Conservation (phyloP, 2,797 vertebrate species). For the Argentina silus region DNA sequence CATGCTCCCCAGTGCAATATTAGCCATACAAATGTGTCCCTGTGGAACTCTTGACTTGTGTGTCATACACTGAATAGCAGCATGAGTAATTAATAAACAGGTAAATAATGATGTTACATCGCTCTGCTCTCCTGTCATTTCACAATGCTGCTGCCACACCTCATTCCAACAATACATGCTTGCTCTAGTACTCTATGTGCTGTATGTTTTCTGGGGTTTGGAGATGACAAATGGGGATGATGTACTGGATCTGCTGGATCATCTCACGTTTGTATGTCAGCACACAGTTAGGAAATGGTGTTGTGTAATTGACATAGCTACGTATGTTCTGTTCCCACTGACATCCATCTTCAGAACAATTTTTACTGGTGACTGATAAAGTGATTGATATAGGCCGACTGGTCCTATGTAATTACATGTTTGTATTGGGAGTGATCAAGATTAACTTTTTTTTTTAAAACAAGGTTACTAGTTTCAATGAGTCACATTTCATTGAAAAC, state of each 20-base stretch:
- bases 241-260: neutral
- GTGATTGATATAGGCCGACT: neutral
- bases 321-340: conserved; percentile 9
- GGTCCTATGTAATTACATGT: conserved; percentile 5
- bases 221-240: neutral
- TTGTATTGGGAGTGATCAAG: neutral
- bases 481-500: neutral
- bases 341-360: conserved; percentile 2
- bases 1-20: neutral
- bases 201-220: neutral
- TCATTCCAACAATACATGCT: neutral
- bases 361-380: conserved; percentile 15
- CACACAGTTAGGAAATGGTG: neutral
- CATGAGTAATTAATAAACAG: neutral
- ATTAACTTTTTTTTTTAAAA: neutral
- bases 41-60: neutral
- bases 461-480: neutral
- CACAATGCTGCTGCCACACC: neutral
- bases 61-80: neutral
- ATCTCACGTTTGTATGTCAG: neutral
- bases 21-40: neutral
- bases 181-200: neutral
- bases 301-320: conserved; percentile 21
- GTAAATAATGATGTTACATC: neutral
- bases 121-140: neutral